Conservation (phyloP, 1,140 invertebrate species). For the Heliconius nattereri region DNA sequence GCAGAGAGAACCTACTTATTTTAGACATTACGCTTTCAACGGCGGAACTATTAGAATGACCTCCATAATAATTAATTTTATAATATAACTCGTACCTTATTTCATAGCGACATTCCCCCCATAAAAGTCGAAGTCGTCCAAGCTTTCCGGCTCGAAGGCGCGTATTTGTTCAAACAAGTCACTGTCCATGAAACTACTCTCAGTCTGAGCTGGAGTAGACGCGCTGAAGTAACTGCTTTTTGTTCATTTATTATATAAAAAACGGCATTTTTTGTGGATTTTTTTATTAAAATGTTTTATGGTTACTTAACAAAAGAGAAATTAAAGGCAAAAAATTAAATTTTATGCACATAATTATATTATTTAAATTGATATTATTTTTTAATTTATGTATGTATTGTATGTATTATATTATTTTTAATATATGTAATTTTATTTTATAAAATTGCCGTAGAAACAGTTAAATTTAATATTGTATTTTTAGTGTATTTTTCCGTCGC, state of each 20-base stretch:
- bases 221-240: constrained; percentile 74
- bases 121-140: constrained; percentile 71
- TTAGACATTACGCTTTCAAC: too few relatives aligned
- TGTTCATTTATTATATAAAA: too few relatives aligned
- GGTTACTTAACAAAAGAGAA: neutral
- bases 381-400: too few relatives aligned
- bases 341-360: too few relatives aligned
- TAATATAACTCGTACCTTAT: constrained; percentile 39
- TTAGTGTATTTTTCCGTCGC: constrained; percentile 12
- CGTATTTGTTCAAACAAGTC: constrained; percentile 79
- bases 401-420: too few relatives aligned
- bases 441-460: neutral
- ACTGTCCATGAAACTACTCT: constrained; percentile 71
- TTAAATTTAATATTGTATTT: constrained; percentile 6
- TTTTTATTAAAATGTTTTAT: neutral
- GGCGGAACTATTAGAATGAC: too few relatives aligned
- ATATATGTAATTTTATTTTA: too few relatives aligned
- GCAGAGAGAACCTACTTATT: too few relatives aligned
- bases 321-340: too few relatives aligned
- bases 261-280: neutral
- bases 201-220: constrained; percentile 73
- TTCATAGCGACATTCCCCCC: constrained; percentile 63
- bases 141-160: constrained; percentile 70
- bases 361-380: too few relatives aligned
- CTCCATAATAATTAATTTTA: neutral